Evolutionary conservation across 1,140 invertebrate species (phyloP).

Genomic region (Trinorchestia longiramus): DNA sequence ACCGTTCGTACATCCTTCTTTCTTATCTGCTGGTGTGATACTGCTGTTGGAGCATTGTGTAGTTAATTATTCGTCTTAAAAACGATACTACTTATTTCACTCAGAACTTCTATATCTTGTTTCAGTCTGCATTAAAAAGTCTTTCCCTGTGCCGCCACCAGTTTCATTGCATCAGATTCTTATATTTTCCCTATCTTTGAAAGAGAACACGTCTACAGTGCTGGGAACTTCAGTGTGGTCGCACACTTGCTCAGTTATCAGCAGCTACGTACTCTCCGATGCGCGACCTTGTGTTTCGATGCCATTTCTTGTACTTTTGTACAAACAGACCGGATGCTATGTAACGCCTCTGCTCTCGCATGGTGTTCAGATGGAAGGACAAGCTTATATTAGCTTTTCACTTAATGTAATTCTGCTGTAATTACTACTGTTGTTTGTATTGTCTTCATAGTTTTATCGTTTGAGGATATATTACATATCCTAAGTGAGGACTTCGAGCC

Average conservation of each 20-base stretch:
- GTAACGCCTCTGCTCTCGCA: not conserved
- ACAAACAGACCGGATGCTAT: not conserved
- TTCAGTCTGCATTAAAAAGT: not conserved
- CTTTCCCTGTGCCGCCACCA: not conserved
- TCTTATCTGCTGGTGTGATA: too few relatives aligned
- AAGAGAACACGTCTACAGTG: not conserved
- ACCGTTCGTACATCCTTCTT: too few relatives aligned
- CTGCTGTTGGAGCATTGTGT: too few relatives aligned
- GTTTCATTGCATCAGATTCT: not conserved
- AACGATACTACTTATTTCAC: not conserved
- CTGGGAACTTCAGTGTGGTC: not conserved
- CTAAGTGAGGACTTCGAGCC: not conserved
- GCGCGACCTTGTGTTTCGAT: not conserved
- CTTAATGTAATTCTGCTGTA: not conserved
- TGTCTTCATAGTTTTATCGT: not conserved
- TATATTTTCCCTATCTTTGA: not conserved
- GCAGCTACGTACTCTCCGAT: not conserved
- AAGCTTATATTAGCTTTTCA: not conserved
- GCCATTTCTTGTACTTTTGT: not conserved
- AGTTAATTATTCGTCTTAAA: too few relatives aligned
- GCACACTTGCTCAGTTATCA: not conserved
- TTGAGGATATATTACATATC: not conserved
- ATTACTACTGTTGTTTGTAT: not conserved
- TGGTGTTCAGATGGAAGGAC: not conserved
- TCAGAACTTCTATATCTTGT: not conserved